These are phyloP conservation scores for Thelaira solivaga DNA, from an alignment of 2,888 invertebrate species.

Conservation along the genomic window DNA sequence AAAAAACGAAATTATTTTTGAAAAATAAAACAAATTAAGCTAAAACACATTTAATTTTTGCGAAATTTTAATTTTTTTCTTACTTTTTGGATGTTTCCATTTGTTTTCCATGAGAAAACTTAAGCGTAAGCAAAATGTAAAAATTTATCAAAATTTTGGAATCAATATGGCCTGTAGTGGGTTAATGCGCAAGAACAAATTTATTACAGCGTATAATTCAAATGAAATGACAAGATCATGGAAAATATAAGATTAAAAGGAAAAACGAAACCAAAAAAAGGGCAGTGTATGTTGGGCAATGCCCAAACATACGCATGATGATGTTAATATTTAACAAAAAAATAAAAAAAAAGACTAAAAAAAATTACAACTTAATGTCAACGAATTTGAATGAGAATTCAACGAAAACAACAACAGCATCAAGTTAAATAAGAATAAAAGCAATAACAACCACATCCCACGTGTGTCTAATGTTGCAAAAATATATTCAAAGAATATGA, in stretches of 20 bases:
- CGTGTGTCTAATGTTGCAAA: constrained; percentile 55
- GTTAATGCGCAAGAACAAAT: constrained; percentile 37
- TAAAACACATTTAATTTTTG: too few relatives aligned
- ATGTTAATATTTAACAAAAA: constrained; percentile 47
- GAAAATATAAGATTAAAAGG: constrained; percentile 15
- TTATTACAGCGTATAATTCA: constrained; percentile 48
- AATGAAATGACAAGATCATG: constrained; percentile 50
- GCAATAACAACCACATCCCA: constrained; percentile 43
- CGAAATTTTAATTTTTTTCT: too few relatives aligned
- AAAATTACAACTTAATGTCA: constrained; percentile 58
- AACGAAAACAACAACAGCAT: neutral
- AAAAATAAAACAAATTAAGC: too few relatives aligned
- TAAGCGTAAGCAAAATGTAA: too few relatives aligned
- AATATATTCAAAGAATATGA: constrained; percentile 15
- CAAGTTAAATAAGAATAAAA: constrained; percentile 2
- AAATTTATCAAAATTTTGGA: too few relatives aligned
- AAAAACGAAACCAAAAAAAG: constrained; percentile 18
- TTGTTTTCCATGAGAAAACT: too few relatives aligned
- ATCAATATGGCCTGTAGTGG: too few relatives aligned
- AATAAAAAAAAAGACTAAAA: neutral
- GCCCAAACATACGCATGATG: constrained; percentile 37
- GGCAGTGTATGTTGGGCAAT: constrained; percentile 36
- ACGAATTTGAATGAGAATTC: constrained; percentile 42
- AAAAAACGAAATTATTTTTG: too few relatives aligned
- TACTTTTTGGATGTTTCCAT: too few relatives aligned